phyloP scores from a whole-genome alignment of 2,113 vertebrate genomes.

The Mellivora capensis region DNA sequence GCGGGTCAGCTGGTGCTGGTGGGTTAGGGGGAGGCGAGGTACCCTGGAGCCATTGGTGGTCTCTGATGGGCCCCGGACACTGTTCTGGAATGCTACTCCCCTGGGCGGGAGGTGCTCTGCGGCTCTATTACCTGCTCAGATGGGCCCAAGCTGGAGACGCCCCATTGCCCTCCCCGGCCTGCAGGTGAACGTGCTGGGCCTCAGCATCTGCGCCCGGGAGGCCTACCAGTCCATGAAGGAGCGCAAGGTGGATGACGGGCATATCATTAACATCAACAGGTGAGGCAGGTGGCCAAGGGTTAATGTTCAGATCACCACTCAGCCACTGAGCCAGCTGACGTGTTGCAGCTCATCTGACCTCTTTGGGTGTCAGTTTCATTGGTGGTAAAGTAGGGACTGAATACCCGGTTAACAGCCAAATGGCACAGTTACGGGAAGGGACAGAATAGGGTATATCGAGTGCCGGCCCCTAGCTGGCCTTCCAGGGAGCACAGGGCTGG shows the following conservation, averaged over 20 bases:
- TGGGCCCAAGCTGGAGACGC: not conserved
- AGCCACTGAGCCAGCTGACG: not conserved
- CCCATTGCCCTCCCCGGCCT: not conserved
- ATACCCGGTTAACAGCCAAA: not conserved
- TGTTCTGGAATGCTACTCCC: not conserved
- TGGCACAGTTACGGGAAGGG: not conserved
- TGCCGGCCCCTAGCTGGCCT: not conserved
- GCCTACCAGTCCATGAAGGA: constrained; percentile 97
- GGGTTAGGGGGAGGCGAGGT: not conserved
- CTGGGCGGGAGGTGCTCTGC: not conserved
- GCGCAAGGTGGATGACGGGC: constrained; percentile 93
- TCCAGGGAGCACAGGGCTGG: not conserved
- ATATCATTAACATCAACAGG: constrained; percentile 99
- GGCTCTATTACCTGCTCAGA: not conserved
- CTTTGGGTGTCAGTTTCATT: not conserved
- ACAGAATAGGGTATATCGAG: not conserved
- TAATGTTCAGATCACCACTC: not conserved
- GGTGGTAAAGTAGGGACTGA: not conserved
- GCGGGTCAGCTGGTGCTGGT: not conserved
- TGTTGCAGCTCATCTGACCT: not conserved
- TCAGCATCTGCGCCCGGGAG: constrained; percentile 95
- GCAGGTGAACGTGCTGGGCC: constrained; percentile 94
- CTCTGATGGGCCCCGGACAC: not conserved
- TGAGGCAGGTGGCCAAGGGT: constrained; percentile 43
- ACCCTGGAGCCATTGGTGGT: not conserved